Base-by-base conservation (phyloP, 2,797 vertebrate species). In the Danio aesculapii region DNA sequence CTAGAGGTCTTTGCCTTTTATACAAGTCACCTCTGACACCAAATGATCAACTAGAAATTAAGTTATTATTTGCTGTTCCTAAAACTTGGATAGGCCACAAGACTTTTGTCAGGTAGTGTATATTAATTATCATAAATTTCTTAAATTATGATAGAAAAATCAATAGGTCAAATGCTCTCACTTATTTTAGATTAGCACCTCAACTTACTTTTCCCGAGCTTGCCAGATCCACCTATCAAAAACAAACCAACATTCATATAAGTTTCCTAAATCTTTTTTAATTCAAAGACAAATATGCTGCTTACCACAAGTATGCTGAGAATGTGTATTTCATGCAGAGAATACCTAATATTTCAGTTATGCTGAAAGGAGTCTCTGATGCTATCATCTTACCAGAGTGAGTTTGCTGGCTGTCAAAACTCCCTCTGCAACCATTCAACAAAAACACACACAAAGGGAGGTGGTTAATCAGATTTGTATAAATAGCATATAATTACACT, bases 321-420 rank as follows among this genome's bases (percentile, higher is more conserved):
- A 81, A 43, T 80, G 57, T 21, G 57, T 53, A 52, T 39, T 61
- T 75, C n/a, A 46, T 30, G 11, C 43, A 74, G 43, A 8, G 43
- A 66, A 66, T 39, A 52, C 43, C 10, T 16, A 43, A 57, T 62
- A 68, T 58, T 75, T 63, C 6, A 71, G 43, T 57, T 43, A 69
- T 41, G 19, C 43, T 49, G 53, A 75, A 53, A 83, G 49, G 19
- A 78, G 57, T 72, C 52, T 77, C 30, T 10, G 16, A 58, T 14
- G 66, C 17, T 59, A 19, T 64, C n/a, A 49, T 12, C 88, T 88
- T 90, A 89, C 88, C 87, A 90, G 87, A 63, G 88, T 89, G n/a
- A 90, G 85, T 76, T 84, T 89, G 84, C 89, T 88, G 81, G 87
- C 71, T 79, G 81, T 89, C 43, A 87, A 69, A 72, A 55, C 64